These are phyloP conservation scores for Puma concolor DNA, from an alignment of 2,113 vertebrate species.

Conservation along the genomic window DNA sequence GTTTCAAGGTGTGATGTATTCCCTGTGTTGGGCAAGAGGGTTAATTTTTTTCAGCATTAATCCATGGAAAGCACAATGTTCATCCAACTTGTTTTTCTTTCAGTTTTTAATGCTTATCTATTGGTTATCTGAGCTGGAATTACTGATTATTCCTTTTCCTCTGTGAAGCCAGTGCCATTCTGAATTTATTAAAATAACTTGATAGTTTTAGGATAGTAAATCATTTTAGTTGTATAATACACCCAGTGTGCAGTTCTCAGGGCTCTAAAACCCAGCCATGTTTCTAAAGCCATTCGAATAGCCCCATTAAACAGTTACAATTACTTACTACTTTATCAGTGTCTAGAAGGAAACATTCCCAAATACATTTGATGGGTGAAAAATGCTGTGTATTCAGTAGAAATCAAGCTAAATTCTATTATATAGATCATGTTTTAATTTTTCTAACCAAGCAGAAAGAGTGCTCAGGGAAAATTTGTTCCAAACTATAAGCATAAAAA, in stretches of 20 bases:
- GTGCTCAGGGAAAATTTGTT: conserved; percentile 82
- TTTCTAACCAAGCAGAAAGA: conserved; percentile 78
- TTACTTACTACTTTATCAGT: conserved; percentile 69
- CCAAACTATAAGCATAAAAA: conserved; percentile 64
- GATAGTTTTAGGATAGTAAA: neutral
- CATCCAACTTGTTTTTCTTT: conserved; percentile 1
- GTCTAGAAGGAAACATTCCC: conserved; percentile 74
- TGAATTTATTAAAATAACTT: conserved; percentile 47
- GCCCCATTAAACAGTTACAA: conserved; percentile 66
- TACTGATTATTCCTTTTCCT: conserved; percentile 40
- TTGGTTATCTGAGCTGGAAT: conserved; percentile 49
- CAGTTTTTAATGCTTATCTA: neutral
- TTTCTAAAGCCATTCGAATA: conserved; percentile 66
- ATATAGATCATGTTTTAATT: conserved; percentile 73
- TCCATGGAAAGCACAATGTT: conserved; percentile 25
- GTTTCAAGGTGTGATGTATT: conserved; percentile 53
- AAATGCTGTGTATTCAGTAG: conserved; percentile 48
- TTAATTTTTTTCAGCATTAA: conserved; percentile 45
- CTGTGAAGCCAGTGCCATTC: conserved; percentile 49
- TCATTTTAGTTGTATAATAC: neutral
- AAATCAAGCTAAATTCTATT: conserved; percentile 77
- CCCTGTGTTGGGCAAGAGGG: conserved; percentile 34
- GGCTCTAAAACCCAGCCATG: conserved; percentile 45
- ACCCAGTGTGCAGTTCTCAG: conserved; percentile 22
- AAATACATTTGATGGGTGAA: conserved; percentile 52